Evolutionary conservation across 2,113 vertebrate genomes (phyloP).

Genomic region (Nanorana parkeri): DNA sequence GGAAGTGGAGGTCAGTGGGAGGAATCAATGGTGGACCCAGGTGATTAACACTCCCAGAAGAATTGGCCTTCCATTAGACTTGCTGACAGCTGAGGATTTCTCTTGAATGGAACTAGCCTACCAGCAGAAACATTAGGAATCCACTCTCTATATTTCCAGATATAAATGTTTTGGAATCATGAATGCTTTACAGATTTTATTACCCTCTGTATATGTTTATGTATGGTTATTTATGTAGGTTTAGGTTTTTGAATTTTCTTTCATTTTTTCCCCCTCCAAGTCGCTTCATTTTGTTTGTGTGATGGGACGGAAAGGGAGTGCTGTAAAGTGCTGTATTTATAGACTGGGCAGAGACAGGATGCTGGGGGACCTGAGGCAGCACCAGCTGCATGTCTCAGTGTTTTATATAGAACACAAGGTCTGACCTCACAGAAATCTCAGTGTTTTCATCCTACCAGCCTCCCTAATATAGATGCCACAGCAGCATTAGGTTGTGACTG

Average conservation of each 20-base stretch:
- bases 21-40: too few relatives aligned
- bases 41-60: too few relatives aligned
- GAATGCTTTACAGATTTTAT: too few relatives aligned
- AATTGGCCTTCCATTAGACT: too few relatives aligned
- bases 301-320: conserved; percentile 25
- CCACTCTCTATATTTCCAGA: too few relatives aligned
- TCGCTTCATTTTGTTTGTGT: conserved; percentile 6
- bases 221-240: background rate
- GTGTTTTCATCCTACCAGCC: background rate
- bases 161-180: too few relatives aligned
- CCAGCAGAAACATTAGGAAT: too few relatives aligned
- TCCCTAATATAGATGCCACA: conserved; percentile 3
- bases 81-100: too few relatives aligned
- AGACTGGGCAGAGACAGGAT: conserved; percentile 43
- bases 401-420: conserved; percentile 1
- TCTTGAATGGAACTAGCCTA: too few relatives aligned
- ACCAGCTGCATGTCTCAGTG: background rate
- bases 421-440: background rate
- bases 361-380: conserved; percentile 6
- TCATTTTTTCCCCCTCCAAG: background rate
- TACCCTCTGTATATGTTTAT: background rate
- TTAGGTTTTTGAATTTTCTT: background rate
- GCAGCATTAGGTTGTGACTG: background rate
- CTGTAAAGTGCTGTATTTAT: conserved; percentile 32
- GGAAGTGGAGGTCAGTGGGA: too few relatives aligned